Evolutionary conservation across 92 coral and sea anemone genomes (phyloP).

Genomic region (Porites lobata): DNA sequence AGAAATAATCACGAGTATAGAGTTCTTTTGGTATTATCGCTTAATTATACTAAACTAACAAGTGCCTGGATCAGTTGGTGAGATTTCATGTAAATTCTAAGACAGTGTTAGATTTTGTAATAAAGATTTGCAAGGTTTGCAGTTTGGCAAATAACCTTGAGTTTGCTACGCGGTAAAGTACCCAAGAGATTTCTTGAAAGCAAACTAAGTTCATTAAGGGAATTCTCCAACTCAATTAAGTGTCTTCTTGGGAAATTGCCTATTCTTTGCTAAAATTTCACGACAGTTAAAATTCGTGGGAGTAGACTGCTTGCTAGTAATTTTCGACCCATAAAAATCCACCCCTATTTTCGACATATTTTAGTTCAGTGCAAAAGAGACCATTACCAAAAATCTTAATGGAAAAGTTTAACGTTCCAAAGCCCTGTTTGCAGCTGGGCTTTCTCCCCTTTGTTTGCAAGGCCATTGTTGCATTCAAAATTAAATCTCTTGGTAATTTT

Average conservation of each 20-base stretch:
- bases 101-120: slow-evolving; percentile 1
- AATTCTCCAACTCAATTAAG: too few species aligned
- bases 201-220: not conserved
- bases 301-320: not conserved
- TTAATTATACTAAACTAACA: too few species aligned
- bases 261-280: too few species aligned
- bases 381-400: not conserved
- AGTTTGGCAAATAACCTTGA: too few species aligned
- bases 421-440: not conserved
- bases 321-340: not conserved
- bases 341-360: not conserved
- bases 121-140: not conserved
- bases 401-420: not conserved
- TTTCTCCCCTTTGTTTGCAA: not conserved
- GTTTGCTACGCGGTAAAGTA: too few species aligned
- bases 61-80: too few species aligned
- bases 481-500: not conserved
- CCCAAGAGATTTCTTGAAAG: not conserved
- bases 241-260: too few species aligned
- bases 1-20: too few species aligned
- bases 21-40: too few species aligned
- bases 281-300: too few species aligned
- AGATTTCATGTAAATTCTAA: not conserved
- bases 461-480: not conserved
- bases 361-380: not conserved